Evolutionary conservation across 2,797 vertebrate genomes (phyloP).

Genomic region (Monodelphis domestica): DNA sequence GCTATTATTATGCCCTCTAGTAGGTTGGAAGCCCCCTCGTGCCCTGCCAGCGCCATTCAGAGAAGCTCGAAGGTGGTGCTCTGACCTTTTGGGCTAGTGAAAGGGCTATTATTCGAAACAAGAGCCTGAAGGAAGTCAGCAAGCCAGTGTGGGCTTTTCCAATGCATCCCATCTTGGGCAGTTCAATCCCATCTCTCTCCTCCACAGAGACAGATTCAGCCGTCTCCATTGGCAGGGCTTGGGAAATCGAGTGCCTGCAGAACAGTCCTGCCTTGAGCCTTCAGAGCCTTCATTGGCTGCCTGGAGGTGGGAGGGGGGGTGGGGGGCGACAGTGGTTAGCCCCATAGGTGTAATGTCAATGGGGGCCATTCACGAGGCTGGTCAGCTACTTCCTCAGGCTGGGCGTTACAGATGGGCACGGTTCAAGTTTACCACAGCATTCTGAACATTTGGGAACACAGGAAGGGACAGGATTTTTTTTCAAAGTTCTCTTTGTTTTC

Average conservation of each 20-base stretch:
- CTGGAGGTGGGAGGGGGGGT: background rate
- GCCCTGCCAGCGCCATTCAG: too few species aligned
- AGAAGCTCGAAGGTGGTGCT: background rate
- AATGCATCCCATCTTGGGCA: background rate
- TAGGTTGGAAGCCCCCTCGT: background rate
- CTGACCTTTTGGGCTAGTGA: background rate
- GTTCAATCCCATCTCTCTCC: background rate
- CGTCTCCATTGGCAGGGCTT: background rate
- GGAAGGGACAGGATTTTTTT: slow-evolving; percentile 69
- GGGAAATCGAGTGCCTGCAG: background rate
- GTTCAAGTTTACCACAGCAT: slow-evolving; percentile 40
- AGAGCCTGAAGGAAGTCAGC: background rate
- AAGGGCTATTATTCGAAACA: background rate
- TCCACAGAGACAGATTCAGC: background rate
- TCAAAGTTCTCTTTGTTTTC: slow-evolving; percentile 71
- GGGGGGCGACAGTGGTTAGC: background rate
- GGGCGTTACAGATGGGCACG: background rate
- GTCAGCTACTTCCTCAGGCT: background rate
- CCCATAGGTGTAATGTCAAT: background rate
- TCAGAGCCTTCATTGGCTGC: too few species aligned
- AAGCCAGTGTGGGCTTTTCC: background rate
- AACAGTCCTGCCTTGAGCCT: background rate
- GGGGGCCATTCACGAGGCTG: background rate
- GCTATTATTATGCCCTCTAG: background rate
- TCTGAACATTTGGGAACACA: slow-evolving; percentile 73